These are phyloP conservation scores for Tillus elongatus DNA, from an alignment of 2,888 invertebrate species.

Conservation along the genomic window DNA sequence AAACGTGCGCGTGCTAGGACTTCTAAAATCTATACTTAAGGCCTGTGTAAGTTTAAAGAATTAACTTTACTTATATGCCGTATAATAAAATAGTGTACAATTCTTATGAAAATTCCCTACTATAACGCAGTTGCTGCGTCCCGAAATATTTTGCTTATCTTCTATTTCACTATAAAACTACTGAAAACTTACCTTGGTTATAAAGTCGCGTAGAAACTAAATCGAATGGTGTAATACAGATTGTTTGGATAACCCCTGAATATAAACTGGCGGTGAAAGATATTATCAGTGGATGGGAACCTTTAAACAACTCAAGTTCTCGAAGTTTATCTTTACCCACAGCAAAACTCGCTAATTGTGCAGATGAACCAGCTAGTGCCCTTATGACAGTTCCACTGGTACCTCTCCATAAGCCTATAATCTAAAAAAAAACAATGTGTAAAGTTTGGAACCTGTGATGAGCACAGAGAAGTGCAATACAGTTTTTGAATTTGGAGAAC, in stretches of 20 bases:
- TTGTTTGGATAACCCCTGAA: conserved; percentile 65
- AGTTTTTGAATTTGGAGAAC: too few relatives aligned
- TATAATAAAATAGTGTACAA: too few relatives aligned
- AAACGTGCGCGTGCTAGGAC: too few relatives aligned
- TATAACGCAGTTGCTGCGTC: too few relatives aligned
- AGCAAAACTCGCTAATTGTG: conserved; percentile 76
- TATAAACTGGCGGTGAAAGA: conserved; percentile 62
- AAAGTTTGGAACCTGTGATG: too few relatives aligned
- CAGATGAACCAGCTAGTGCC: conserved; percentile 70
- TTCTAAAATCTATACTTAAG: too few relatives aligned
- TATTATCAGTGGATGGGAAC: conserved; percentile 47
- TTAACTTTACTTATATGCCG: too few relatives aligned
- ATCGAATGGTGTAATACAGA: conserved; percentile 79
- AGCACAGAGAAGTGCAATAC: too few relatives aligned
- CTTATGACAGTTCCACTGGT: conserved; percentile 60
- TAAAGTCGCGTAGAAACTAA: conserved; percentile 82
- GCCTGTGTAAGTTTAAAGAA: too few relatives aligned
- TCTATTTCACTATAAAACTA: too few relatives aligned
- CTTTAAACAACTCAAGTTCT: conserved; percentile 30
- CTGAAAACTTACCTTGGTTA: conserved; percentile 60
- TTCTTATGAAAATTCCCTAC: too few relatives aligned
- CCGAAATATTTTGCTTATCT: too few relatives aligned
- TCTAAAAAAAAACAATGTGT: conserved; percentile 27
- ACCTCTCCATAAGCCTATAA: conserved; percentile 68
- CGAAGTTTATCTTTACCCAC: conserved; percentile 47